Evolutionary conservation across 2,888 invertebrate species (phyloP).

Genomic region (Belgica antarctica): DNA sequence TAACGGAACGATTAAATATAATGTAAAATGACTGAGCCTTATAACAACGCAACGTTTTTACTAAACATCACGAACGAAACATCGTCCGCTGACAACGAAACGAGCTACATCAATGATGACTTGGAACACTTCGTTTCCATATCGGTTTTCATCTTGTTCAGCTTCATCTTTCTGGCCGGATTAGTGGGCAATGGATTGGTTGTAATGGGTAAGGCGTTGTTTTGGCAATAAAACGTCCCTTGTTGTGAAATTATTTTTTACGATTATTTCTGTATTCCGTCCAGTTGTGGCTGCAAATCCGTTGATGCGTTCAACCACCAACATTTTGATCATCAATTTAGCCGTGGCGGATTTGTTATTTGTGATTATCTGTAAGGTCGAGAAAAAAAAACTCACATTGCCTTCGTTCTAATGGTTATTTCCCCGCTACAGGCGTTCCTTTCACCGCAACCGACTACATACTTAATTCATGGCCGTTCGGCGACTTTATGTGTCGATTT

Average conservation of each 20-base stretch:
- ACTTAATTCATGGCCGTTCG: slow-evolving; percentile 85
- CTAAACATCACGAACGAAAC: background rate
- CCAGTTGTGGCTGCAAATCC: slow-evolving; percentile 80
- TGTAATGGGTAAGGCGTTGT: slow-evolving; percentile 60
- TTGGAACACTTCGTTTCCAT: slow-evolving; percentile 66
- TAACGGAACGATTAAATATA: background rate
- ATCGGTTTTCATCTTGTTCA: slow-evolving; percentile 81
- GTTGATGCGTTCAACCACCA: slow-evolving; percentile 88
- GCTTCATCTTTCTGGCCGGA: slow-evolving; percentile 80
- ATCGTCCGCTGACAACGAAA: background rate
- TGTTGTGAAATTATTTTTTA: background rate
- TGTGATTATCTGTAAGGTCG: slow-evolving; percentile 73
- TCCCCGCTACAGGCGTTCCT: slow-evolving; percentile 67
- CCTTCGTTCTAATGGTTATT: too few relatives aligned
- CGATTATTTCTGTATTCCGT: background rate
- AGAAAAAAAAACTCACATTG: background rate
- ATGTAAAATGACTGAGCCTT: slow-evolving; percentile 18
- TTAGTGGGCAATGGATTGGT: slow-evolving; percentile 85
- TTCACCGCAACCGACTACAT: slow-evolving; percentile 91
- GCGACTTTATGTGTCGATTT: slow-evolving; percentile 80
- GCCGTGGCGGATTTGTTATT: slow-evolving; percentile 88
- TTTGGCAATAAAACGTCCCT: background rate
- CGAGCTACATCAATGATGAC: slow-evolving; percentile 24
- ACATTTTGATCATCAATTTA: slow-evolving; percentile 84
- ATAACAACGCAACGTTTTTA: background rate